Evolutionary conservation across 2,888 invertebrate genomes (phyloP).

Genomic region (Microplitis deprimator): DNA sequence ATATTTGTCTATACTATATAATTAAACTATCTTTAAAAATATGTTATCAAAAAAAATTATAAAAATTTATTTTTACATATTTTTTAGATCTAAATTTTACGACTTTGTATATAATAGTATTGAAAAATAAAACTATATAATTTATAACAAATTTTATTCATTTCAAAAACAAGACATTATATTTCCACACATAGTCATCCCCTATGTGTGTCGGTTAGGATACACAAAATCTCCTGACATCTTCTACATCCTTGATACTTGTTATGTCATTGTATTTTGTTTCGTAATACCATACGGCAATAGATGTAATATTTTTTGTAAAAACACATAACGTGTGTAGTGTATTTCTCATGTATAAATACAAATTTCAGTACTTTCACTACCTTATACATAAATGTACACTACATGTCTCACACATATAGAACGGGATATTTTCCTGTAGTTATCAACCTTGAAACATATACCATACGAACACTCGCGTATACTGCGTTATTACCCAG

Average conservation of each 20-base stretch:
- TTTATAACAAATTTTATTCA: background rate
- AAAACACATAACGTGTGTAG: conserved; percentile 2
- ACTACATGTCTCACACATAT: background rate
- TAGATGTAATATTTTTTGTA: conserved; percentile 15
- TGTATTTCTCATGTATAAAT: background rate
- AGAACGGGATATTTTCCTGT: conserved; percentile 18
- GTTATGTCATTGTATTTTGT: conserved; percentile 62
- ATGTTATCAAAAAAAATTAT: too few species aligned
- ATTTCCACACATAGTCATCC: conserved; percentile 21
- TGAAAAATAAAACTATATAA: background rate
- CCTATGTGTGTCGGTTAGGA: conserved; percentile 17
- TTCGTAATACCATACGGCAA: conserved; percentile 56
- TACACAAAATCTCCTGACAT: conserved; percentile 51
- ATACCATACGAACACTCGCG: background rate
- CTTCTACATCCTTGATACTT: conserved; percentile 61
- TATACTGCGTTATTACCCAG: background rate
- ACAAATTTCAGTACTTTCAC: background rate
- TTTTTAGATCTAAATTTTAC: too few species aligned
- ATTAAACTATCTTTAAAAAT: too few species aligned
- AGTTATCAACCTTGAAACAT: background rate
- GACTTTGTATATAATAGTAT: background rate
- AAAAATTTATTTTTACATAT: too few species aligned
- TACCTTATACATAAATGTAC: background rate
- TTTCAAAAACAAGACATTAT: too few species aligned
- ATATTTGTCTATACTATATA: too few species aligned